These are phyloP conservation scores for Auanema sp. DNA, from an alignment of 2,888 invertebrate genomes.

Conservation along the genomic window DNA sequence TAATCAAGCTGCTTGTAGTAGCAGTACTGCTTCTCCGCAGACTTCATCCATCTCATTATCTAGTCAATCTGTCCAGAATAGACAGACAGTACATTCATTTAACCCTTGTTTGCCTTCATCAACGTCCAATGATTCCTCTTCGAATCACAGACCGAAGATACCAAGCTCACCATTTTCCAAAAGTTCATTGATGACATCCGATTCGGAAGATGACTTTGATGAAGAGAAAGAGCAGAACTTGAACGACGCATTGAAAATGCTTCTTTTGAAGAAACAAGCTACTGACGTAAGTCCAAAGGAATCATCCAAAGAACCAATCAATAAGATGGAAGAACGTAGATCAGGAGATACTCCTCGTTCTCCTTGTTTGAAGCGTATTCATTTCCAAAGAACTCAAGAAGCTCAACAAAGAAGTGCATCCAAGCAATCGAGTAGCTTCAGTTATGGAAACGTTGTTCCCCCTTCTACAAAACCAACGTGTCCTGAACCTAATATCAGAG, in stretches of 20 bases:
- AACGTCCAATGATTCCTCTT: too few species aligned
- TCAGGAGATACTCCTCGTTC: conserved; percentile 33
- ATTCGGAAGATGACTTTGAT: conserved; percentile 23
- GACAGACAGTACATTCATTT: too few species aligned
- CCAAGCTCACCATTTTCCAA: too few species aligned
- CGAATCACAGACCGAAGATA: too few species aligned
- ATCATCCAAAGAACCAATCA: background rate
- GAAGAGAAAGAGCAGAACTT: conserved; percentile 13
- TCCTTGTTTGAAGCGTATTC: conserved; percentile 46
- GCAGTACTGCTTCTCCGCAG: too few species aligned
- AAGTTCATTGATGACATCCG: conserved; percentile 10
- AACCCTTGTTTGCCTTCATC: too few species aligned
- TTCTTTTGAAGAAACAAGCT: background rate
- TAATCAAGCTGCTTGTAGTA: too few species aligned
- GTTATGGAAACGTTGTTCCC: background rate
- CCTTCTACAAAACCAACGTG: background rate
- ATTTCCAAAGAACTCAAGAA: conserved; percentile 39
- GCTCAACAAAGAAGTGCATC: conserved; percentile 27
- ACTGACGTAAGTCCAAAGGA: background rate
- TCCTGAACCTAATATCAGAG: too few species aligned
- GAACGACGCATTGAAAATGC: conserved; percentile 1
- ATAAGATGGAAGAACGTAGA: conserved; percentile 8
- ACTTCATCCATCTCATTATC: too few species aligned
- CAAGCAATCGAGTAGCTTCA: too few species aligned
- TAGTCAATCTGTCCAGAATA: too few species aligned